Evolutionary conservation across 2,888 invertebrate genomes (phyloP).

Genomic region (Drosophila picticornis): DNA sequence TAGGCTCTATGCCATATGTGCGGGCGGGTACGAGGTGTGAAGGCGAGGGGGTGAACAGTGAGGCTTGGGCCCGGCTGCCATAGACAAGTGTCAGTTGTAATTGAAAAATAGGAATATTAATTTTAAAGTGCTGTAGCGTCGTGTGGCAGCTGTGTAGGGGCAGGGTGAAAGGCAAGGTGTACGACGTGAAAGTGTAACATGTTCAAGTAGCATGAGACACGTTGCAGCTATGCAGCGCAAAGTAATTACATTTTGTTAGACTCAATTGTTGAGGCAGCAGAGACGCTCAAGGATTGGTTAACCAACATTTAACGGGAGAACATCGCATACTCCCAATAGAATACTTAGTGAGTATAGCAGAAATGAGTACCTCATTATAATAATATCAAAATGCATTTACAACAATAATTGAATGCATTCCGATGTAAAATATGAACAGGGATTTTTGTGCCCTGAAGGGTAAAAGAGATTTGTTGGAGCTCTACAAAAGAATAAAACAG

Average conservation of each 20-base stretch:
- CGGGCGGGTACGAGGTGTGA: background rate
- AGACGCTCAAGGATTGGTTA: constrained; percentile 19
- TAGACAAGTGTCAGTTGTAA: constrained; percentile 82
- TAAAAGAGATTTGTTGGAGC: background rate
- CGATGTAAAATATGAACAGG: background rate
- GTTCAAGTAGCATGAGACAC: constrained; percentile 56
- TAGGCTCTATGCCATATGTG: constrained; percentile 55
- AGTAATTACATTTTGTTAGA: constrained; percentile 68
- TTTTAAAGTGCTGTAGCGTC: constrained; percentile 67
- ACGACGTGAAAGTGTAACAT: constrained; percentile 51
- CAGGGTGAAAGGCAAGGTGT: background rate
- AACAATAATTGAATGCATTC: background rate
- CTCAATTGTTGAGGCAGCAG: constrained; percentile 3
- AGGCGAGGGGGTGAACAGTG: background rate
- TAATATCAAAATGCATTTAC: background rate
- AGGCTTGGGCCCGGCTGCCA: constrained; percentile 66
- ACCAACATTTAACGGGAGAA: constrained; percentile 1
- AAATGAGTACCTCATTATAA: background rate
- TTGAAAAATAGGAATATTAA: constrained; percentile 81
- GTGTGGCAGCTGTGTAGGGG: background rate
- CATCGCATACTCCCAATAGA: background rate
- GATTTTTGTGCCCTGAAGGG: too few relatives aligned
- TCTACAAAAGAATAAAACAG: background rate
- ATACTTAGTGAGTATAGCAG: background rate
- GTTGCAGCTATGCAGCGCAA: constrained; percentile 64